Conservation (phyloP, 2,113 vertebrate genomes). For the Isichthys henryi region DNA sequence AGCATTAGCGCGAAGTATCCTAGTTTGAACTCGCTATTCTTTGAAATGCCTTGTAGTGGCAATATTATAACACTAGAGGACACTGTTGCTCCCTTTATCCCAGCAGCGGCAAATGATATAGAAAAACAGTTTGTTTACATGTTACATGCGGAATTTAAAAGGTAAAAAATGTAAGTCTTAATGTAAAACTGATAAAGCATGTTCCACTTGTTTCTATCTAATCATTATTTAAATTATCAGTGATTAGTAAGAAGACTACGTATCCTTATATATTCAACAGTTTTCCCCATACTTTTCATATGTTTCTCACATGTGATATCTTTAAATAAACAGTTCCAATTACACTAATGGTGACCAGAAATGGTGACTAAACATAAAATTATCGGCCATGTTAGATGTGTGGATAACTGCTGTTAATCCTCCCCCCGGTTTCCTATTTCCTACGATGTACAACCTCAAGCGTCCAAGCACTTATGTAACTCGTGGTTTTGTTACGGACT, state of each 20-base stretch:
- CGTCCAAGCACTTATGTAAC: background rate
- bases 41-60: background rate
- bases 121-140: background rate
- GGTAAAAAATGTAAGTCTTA: background rate
- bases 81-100: conserved; percentile 4
- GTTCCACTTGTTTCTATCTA: background rate
- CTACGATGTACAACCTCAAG: background rate
- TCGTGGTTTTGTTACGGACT: background rate
- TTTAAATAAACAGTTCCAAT: background rate
- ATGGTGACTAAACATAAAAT: background rate
- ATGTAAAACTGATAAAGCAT: background rate
- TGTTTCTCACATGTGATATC: background rate
- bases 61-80: background rate
- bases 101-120: background rate
- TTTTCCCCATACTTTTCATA: background rate
- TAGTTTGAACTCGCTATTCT: background rate
- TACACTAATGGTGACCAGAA: background rate
- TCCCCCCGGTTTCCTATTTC: background rate
- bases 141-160: background rate
- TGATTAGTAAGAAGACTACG: background rate
- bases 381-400: background rate
- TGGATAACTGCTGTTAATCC: background rate
- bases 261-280: background rate
- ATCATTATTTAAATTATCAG: background rate
- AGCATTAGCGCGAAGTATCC: background rate